phyloP scores from a whole-genome alignment of 2,113 vertebrate species.

The Cichladusa arquata region DNA sequence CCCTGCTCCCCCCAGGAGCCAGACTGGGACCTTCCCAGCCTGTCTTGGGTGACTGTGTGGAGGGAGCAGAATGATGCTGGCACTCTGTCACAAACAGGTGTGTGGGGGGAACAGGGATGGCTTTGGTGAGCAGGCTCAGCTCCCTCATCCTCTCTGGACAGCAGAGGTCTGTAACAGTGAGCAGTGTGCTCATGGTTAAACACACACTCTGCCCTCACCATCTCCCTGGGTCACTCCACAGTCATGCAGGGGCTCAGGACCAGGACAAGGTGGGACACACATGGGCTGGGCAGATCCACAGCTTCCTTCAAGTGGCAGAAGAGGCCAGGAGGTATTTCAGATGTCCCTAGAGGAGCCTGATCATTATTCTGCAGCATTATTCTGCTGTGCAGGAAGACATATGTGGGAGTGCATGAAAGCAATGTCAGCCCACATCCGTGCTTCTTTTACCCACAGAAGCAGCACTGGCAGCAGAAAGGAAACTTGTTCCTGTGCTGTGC shows the following conservation, averaged over 20 bases:
- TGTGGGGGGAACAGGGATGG: neutral
- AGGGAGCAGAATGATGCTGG: neutral
- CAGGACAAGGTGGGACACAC: neutral
- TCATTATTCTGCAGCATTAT: neutral
- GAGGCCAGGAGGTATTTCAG: neutral
- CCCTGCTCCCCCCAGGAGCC: neutral
- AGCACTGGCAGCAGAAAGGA: neutral
- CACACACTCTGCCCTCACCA: neutral
- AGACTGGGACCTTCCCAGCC: neutral
- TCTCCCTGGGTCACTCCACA: neutral
- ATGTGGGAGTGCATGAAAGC: neutral
- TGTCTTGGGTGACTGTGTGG: neutral
- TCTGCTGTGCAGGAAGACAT: neutral
- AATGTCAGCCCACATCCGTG: neutral
- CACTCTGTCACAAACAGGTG: neutral
- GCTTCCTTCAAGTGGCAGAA: neutral
- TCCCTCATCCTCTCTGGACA: neutral
- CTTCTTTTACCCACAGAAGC: neutral
- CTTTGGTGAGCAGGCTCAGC: neutral
- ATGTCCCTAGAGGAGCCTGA: neutral
- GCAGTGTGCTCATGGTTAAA: neutral
- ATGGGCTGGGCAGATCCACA: neutral
- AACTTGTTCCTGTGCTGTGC: neutral
- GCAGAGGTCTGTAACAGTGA: neutral
- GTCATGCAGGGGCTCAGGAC: neutral